Percentiles rank a stretch among this genome's conserved stretches.
These are phyloP conservation scores for cattle (Bos taurus) DNA, from an alignment of 2,113 vertebrate genomes.

Conservation along the genomic window DNA sequence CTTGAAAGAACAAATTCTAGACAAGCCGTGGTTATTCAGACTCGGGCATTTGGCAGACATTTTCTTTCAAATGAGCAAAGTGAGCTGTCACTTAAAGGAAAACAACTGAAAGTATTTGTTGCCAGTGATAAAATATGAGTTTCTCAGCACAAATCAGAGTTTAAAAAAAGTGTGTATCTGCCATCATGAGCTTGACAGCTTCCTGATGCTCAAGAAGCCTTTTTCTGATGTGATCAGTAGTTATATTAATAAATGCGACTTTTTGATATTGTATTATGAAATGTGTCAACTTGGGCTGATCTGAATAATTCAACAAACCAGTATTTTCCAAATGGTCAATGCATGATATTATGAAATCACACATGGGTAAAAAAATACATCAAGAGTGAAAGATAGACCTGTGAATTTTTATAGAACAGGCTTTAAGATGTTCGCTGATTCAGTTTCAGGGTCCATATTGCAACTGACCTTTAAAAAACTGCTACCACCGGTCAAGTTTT, in stretches of 20 bases:
- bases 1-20: slow-evolving; percentile 52
- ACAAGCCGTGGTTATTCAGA: slow-evolving; percentile 55
- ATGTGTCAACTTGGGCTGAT: background rate
- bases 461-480: background rate
- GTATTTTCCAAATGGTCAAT: background rate
- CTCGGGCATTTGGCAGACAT: slow-evolving; percentile 52
- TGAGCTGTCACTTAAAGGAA: slow-evolving; percentile 57
- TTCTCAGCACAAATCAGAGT: slow-evolving; percentile 42
- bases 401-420: background rate
- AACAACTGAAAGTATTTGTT: slow-evolving; percentile 57
- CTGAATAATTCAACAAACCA: background rate
- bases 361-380: background rate
- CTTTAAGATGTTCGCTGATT: background rate
- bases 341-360: background rate
- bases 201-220: background rate
- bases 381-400: background rate
- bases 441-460: background rate
- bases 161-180: background rate
- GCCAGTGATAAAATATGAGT: slow-evolving; percentile 45
- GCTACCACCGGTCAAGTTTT: background rate
- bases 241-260: background rate
- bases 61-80: slow-evolving; percentile 64
- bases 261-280: background rate
- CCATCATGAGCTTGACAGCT: background rate
- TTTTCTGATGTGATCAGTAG: background rate